Percentiles rank a stretch among this genome's conserved stretches.
Evolutionary conservation across 2,888 invertebrate species (phyloP).

Genomic region (Mesochorus sp.): DNA sequence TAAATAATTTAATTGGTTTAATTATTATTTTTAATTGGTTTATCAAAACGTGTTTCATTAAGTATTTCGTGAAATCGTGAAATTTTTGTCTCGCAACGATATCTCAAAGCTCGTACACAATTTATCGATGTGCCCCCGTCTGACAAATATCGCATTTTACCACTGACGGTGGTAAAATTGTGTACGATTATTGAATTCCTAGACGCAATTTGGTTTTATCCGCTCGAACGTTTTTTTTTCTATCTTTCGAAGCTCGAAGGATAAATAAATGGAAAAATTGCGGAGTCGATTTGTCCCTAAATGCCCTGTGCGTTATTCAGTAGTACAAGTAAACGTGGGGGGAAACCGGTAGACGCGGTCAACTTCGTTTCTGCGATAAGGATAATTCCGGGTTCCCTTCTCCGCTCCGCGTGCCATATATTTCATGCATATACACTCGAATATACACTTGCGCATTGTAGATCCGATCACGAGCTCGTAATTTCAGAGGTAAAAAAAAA

Average conservation of each 20-base stretch:
- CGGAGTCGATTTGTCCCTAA: neutral
- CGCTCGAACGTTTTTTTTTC: no score
- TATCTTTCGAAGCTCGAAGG: no score
- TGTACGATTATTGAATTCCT: neutral
- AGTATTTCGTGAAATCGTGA: neutral
- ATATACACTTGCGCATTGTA: conserved; percentile 3
- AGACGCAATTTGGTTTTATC: no score
- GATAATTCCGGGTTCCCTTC: conserved; percentile 33
- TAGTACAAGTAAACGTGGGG: conserved; percentile 33
- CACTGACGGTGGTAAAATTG: neutral
- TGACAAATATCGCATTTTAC: conserved; percentile 12
- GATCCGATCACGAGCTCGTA: conserved; percentile 43
- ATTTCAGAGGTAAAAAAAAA: conserved; percentile 37
- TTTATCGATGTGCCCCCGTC: neutral
- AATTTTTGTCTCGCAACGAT: no score
- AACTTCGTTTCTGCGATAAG: conserved; percentile 43
- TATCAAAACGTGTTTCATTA: no score
- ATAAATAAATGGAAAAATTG: no score
- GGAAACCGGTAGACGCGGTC: conserved; percentile 24
- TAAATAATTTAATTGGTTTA: no score
- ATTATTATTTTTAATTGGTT: no score
- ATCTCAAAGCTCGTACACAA: no score
- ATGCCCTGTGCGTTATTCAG: neutral
- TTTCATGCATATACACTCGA: neutral
- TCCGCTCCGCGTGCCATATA: conserved; percentile 1